Base-by-base conservation (phyloP, 2,888 invertebrate species). In the Thera britannica region DNA sequence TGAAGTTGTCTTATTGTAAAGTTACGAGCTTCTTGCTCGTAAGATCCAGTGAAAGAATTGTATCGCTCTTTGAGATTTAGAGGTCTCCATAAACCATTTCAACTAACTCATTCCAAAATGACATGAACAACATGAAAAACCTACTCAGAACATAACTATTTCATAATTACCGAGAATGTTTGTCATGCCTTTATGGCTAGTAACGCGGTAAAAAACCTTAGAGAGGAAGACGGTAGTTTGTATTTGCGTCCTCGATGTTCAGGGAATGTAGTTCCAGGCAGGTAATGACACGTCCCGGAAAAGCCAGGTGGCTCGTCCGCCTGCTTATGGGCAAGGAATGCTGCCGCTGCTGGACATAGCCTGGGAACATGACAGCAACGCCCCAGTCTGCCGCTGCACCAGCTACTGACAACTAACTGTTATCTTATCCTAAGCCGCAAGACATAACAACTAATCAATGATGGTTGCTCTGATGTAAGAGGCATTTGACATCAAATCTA, bases 261-360 rank as follows among this genome's bases (percentile, higher is more conserved):
- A 81, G 89, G 80, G 89, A 89, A 90, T 90, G 88, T 87, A 80
- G 84, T 84, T 81, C 76, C 75, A 76, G 78, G 79, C 81, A 76
- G 76, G 83, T 85, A 86, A 85, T 82, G 83, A 83, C 82, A 81
- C 82, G 83, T 90, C 91, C 90, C 86, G 89, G 90, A 90, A 87
- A 88, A 83, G 83, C 83, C 89, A 88, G 90, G 86, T 90, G 89
- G 84, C 76, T 80, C 79, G 76, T 76, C 74, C 75, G 75, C 75
- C 89, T 86, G 79, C 80, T 82, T 89, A 92, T 85, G 92, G 93
- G 86, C 90, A 92, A 89, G 83, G 92, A 91, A 92, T 92, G 89
- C 85, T 81, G 83, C 78, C 75, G 80, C 77, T 77, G 81, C 79
- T 77, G 76, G 76, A 75, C 77, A 79, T 74, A 79, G 87, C 89